Percentiles rank a stretch among this genome's conserved stretches.
phyloP scores from a whole-genome alignment of 2,113 vertebrate genomes.

The Fulmarus glacialis region DNA sequence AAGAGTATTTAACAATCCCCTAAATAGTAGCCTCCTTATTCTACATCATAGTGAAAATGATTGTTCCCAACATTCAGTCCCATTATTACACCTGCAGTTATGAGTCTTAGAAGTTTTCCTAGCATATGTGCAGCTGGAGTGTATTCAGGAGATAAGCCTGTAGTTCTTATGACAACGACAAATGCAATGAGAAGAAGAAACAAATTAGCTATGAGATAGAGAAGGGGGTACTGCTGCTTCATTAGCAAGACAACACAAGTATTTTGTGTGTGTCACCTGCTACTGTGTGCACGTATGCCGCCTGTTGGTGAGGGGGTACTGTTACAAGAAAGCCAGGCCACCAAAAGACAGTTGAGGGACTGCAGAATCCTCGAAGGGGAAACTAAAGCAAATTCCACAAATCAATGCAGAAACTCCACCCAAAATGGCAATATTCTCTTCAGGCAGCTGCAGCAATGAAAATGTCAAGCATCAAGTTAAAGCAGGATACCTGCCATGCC shows the following conservation, averaged over 20 bases:
- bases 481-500: background rate
- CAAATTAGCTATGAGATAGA: background rate
- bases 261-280: background rate
- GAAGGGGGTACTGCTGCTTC: background rate
- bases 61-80: background rate
- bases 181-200: background rate
- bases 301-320: background rate
- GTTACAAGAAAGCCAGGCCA: background rate
- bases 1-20: background rate
- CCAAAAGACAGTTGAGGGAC: background rate
- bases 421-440: background rate
- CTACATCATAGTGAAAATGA: accelerated
- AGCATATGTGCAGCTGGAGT: background rate
- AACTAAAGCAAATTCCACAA: background rate
- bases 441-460: background rate
- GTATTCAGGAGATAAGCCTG: background rate
- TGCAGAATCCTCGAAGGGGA: background rate
- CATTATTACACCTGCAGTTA: background rate
- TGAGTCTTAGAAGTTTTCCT: background rate
- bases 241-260: background rate
- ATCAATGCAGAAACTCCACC: background rate
- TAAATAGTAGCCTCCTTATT: background rate
- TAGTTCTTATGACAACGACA: background rate
- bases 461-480: background rate
- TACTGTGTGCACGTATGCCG: background rate